These are phyloP conservation scores for Intellagama lesueurii DNA, from an alignment of 2,797 vertebrate genomes.

Conservation along the genomic window DNA sequence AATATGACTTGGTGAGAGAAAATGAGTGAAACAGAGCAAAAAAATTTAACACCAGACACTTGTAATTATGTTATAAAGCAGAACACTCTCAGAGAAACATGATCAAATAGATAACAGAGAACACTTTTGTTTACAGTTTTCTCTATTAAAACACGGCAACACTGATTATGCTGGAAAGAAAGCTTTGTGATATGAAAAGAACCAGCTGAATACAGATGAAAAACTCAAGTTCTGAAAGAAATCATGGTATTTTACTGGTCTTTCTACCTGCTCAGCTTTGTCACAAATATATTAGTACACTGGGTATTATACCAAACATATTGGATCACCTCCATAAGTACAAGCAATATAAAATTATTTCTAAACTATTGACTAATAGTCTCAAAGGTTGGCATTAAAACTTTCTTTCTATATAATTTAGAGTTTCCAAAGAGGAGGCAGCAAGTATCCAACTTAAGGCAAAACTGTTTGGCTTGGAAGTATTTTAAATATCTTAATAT, in stretches of 20 bases:
- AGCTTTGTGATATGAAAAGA: constrained; percentile 37
- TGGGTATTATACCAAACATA: constrained; percentile 47
- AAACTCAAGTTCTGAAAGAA: constrained; percentile 60
- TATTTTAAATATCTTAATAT: constrained; percentile 66
- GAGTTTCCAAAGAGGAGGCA: constrained; percentile 81
- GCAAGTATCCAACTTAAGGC: constrained; percentile 75
- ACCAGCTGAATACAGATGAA: constrained; percentile 51
- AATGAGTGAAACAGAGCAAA: constrained; percentile 60
- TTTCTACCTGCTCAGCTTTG: constrained; percentile 60
- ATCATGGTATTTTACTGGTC: constrained; percentile 41
- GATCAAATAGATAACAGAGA: constrained; percentile 65
- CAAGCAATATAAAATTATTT: constrained; percentile 45
- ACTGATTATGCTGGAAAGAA: constrained; percentile 59
- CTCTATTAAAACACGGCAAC: constrained; percentile 56
- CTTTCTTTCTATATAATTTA: constrained; percentile 82
- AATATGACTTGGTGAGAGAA: constrained; percentile 60
- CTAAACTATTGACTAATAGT: constrained; percentile 65
- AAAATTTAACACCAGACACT: constrained; percentile 66
- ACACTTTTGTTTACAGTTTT: constrained; percentile 65
- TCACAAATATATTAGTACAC: constrained; percentile 36
- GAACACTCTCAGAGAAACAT: constrained; percentile 58
- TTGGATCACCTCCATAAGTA: constrained; percentile 50
- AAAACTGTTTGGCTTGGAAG: constrained; percentile 63
- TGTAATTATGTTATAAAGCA: constrained; percentile 61
- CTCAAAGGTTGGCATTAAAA: constrained; percentile 86